Evolutionary conservation across 2,888 invertebrate species (phyloP), one percentile per base, ranked within the genome.

Genomic region (Tetheella fluctuosa): DNA sequence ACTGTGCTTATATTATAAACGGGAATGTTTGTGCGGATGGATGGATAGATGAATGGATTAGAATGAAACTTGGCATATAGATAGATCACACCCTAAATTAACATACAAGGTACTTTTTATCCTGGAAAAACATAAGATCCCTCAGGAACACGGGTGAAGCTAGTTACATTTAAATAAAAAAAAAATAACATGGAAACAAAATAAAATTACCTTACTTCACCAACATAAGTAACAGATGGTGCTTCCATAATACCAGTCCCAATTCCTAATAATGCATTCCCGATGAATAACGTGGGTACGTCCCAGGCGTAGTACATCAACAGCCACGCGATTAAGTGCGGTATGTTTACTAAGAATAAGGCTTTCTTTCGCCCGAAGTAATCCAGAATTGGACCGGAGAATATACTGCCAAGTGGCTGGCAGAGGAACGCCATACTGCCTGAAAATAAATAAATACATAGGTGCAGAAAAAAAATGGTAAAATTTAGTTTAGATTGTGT

Each of bases 211-310:
- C 93, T 91, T 42, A 94, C 88, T 88, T 94, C 94, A 1, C 94
- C 94, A n/a, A 94, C 90, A 64, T 95, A 95, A 1, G 94, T 94
- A n/a, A 94, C 83, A 1, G 94, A 93, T 0, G 94, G 94, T 0
- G 94, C 94, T 71, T 94, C 94, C 94, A 94, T 94, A 17, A 94
- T 88, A 0, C 94, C 94, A 3, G 94, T 93, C 0, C 94, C 94
- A 5, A 94, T 85, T 0, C 95, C 95, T 60, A 94, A 81, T 23
- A 94, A 71, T 0, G 94, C 91, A 52, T 93, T 94, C 0, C 89
- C 94, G 0, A 92, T 77, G 77, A 93, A 94, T 59, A 94, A 74
- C 0, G 88, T 84, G 1, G 91, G 85, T 0, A 93, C 86, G 30
- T 94, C 79, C 84, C 88, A 89, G 0, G 94, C 93, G 57, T 86